Evolutionary conservation across 2,113 vertebrate genomes (phyloP), one percentile per base, ranked within the genome.

Genomic region (Onychorhynchus coronatus): DNA sequence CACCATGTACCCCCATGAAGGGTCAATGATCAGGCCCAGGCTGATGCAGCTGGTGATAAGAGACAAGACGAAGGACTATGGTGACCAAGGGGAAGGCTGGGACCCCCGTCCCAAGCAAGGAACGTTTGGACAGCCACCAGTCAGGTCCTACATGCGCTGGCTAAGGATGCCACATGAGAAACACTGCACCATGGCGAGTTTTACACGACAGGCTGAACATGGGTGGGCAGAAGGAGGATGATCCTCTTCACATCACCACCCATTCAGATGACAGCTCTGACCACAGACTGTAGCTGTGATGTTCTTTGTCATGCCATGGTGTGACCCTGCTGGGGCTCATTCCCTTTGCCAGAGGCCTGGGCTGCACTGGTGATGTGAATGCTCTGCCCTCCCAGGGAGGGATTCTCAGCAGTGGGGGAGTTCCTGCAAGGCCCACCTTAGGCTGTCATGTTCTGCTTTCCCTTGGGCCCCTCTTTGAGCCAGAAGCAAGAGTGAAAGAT

Each of bases 61-160:
- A 5, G 39, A 82, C 77, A 65, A 66, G 28, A 46, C 2, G 2
- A 79, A 85, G 41, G 39, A 46, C 31, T 35, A 1, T 0, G 5
- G 44, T 62, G 58, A 68, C 35, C 3, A 3, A 15, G 33, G 33
- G 3, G 12, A n/a, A 73, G 44, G 31, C 37, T 83, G 39, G 53
- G 50, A 90, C 27, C 14, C 14, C n/a, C 31, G 12, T 49, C 16
- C 79, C 30, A 62, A 73, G 21, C 11, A 73, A 88, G 27, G 4
- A 16, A 72, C 0, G 0, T 46, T 31, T 39, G 35, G 24, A 24
- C 0, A 0, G 72, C 12, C 49, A 84, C 53, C 11, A 39, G 70
- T 25, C 23, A 53, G 15, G 41, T 77, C 46, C 53, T 55, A 31
- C 16, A 33, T 1, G 1, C 0, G 0, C 42, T 62, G 41, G 22